Percentiles rank a stretch among this genome's conserved stretches.
These are phyloP conservation scores for Mormyrus proboscirostris DNA, from an alignment of 2,797 vertebrate species.

Conservation along the genomic window DNA sequence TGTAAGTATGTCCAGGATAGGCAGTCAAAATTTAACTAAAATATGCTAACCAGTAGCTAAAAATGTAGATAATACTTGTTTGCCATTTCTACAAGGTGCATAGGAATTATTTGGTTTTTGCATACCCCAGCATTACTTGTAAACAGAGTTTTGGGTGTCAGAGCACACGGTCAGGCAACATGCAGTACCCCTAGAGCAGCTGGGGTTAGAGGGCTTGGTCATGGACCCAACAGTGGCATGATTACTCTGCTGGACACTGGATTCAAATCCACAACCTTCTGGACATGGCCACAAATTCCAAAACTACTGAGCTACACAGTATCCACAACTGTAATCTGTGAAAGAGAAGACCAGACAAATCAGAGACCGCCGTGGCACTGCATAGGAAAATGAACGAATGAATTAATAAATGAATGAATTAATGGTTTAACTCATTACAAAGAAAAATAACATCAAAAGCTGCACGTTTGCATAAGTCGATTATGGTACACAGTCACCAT, in stretches of 20 bases:
- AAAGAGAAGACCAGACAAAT: not conserved
- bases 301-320: not conserved
- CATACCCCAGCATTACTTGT: not conserved
- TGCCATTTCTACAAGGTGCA: not conserved
- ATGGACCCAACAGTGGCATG: not conserved
- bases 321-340: not conserved
- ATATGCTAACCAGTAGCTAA: not conserved
- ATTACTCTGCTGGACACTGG: not conserved
- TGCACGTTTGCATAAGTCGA: not conserved
- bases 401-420: not conserved
- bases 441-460: not conserved
- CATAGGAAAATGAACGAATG: not conserved
- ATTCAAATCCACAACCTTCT: not conserved
- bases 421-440: not conserved
- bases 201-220: not conserved
- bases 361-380: not conserved
- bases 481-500: not conserved
- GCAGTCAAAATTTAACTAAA: not conserved
- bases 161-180: not conserved
- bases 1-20: not conserved
- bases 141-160: not conserved
- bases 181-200: not conserved
- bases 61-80: not conserved
- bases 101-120: not conserved
- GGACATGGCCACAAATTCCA: not conserved